phyloP scores from a whole-genome alignment of 2,888 invertebrate genomes.

The Andrena marginata region DNA sequence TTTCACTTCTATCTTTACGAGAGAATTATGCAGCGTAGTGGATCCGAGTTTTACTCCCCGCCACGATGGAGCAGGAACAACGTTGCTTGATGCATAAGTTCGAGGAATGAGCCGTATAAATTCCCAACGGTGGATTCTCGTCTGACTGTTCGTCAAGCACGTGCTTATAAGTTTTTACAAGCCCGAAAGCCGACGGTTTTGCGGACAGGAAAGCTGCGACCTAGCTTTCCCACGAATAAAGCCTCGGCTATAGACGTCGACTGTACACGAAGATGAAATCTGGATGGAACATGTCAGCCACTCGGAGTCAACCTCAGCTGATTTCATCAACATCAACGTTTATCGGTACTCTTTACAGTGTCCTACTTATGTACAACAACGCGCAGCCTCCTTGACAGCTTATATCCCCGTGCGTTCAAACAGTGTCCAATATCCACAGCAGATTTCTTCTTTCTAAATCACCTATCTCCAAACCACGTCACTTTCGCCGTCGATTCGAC shows the following conservation, averaged over 20 bases:
- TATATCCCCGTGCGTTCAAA: too few species aligned
- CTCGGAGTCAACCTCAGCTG: neutral
- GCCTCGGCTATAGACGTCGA: neutral
- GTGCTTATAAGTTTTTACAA: constrained; percentile 37
- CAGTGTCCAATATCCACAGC: too few species aligned
- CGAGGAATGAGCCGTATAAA: constrained; percentile 57
- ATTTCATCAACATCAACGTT: neutral
- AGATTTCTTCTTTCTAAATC: too few species aligned
- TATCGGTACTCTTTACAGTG: too few species aligned
- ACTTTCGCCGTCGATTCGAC: too few species aligned
- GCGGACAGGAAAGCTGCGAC: constrained; percentile 11
- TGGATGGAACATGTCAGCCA: neutral
- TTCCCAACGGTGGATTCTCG: constrained; percentile 24
- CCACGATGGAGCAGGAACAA: constrained; percentile 41
- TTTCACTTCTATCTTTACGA: constrained; percentile 61
- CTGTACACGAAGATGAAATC: neutral
- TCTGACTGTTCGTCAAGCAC: constrained; percentile 16
- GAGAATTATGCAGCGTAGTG: constrained; percentile 61
- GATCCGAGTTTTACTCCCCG: constrained; percentile 48
- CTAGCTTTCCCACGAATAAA: constrained; percentile 8
- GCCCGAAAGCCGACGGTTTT: neutral
- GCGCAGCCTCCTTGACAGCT: too few species aligned
- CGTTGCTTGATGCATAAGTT: constrained; percentile 56
- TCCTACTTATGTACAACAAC: too few species aligned
- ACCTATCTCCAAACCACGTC: too few species aligned